Evolutionary conservation across 2,888 invertebrate genomes (phyloP).

Genomic region (Agriopis marginaria): DNA sequence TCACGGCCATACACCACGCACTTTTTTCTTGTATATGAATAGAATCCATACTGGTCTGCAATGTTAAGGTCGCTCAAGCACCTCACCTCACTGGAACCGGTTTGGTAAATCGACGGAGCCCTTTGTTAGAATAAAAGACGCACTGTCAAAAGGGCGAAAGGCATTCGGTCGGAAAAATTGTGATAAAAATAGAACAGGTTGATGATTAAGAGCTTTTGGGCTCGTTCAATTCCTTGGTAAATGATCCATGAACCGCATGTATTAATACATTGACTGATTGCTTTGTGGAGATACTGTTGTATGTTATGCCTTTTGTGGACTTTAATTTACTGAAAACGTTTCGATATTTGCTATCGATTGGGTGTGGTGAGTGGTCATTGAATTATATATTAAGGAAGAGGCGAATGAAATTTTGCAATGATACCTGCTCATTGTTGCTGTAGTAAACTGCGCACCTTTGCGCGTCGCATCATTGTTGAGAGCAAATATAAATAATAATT

Average conservation of each 20-base stretch:
- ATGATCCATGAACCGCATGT: slow-evolving; percentile 37
- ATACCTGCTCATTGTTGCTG: no score
- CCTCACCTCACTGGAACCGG: slow-evolving; percentile 27
- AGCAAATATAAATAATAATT: no score
- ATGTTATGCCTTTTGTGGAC: slow-evolving; percentile 20
- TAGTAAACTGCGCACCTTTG: no score
- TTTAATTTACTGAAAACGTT: slow-evolving; percentile 16
- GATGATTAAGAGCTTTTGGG: slow-evolving; percentile 39
- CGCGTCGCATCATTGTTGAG: no score
- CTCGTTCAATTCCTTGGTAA: slow-evolving; percentile 31
- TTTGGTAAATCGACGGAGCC: slow-evolving; percentile 38
- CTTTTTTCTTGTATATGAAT: background rate
- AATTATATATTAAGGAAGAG: background rate
- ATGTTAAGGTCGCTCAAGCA: slow-evolving; percentile 20
- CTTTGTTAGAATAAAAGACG: slow-evolving; percentile 43
- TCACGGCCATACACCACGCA: background rate
- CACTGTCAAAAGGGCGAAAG: slow-evolving; percentile 38
- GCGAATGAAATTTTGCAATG: no score
- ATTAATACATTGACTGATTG: slow-evolving; percentile 23
- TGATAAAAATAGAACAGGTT: slow-evolving; percentile 43
- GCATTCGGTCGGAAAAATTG: slow-evolving; percentile 40
- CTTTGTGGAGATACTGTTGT: slow-evolving; percentile 17
- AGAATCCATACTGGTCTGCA: slow-evolving; percentile 4
- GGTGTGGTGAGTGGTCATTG: background rate
- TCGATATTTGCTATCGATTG: slow-evolving; percentile 17